Percentiles rank a stretch among this genome's conserved stretches.
Evolutionary conservation across 2,113 vertebrate species (phyloP).

Genomic region (Gorsachius goisagi): DNA sequence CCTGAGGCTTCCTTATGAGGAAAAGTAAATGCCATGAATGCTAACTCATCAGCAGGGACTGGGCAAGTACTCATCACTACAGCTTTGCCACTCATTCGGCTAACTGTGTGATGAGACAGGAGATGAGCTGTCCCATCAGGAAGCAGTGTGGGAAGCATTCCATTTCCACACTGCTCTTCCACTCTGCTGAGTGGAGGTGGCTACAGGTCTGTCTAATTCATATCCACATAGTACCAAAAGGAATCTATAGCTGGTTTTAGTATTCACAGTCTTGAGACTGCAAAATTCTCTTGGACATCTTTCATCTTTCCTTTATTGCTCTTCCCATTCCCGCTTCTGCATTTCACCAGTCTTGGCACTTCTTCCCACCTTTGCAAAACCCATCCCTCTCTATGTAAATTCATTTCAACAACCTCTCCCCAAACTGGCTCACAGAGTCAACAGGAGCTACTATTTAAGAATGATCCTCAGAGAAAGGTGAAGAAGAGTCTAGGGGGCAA

Average conservation of each 20-base stretch:
- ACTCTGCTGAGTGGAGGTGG: background rate
- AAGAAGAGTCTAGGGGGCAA: background rate
- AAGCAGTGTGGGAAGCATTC: background rate
- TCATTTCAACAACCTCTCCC: background rate
- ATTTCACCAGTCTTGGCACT: background rate
- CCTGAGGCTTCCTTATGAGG: background rate
- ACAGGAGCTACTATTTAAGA: background rate
- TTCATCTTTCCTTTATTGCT: background rate
- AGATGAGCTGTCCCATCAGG: background rate
- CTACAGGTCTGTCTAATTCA: background rate
- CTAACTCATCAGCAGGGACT: background rate
- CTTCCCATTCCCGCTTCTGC: background rate
- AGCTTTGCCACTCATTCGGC: background rate
- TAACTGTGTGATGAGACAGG: background rate
- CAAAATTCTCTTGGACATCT: background rate
- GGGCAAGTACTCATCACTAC: background rate
- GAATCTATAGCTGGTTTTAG: background rate
- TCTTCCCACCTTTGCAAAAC: background rate
- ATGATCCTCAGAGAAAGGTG: background rate
- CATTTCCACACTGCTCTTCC: background rate
- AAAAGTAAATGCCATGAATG: background rate
- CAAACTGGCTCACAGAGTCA: background rate
- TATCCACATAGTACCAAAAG: background rate
- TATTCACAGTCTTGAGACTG: background rate
- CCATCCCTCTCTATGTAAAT: background rate